A percentile compares a stretch with the other conserved stretches of the same genome.
Evolutionary conservation across 2,113 vertebrate species (phyloP).

Genomic region (Scolopax mira): DNA sequence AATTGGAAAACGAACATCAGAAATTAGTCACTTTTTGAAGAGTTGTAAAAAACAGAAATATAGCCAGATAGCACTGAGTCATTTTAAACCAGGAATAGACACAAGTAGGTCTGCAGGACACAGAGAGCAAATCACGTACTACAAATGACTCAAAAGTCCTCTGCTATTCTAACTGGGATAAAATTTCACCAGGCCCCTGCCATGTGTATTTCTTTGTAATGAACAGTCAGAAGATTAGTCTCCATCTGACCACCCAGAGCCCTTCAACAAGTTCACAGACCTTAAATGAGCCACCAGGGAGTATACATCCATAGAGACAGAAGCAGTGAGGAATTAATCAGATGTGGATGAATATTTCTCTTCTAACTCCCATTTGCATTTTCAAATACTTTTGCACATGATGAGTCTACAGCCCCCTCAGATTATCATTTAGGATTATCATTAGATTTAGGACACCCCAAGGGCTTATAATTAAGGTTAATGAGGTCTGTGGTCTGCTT

Average conservation of each 20-base stretch:
- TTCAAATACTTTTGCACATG: conserved; percentile 20
- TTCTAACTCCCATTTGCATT: background rate
- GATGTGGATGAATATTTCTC: conserved; percentile 15
- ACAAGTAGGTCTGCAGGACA: background rate
- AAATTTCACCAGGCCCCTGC: background rate
- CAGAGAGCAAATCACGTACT: background rate
- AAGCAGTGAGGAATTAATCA: background rate
- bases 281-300: background rate
- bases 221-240: background rate
- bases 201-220: accelerated
- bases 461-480: conserved; percentile 43
- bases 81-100: background rate
- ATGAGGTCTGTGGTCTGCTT: conserved; percentile 11
- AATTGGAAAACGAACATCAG: background rate
- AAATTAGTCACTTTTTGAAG: background rate
- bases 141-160: accelerated
- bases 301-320: background rate
- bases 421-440: too few species aligned
- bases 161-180: background rate
- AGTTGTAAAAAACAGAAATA: accelerated
- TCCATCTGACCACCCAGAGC: background rate
- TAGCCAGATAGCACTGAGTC: background rate
- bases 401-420: conserved; percentile 1
- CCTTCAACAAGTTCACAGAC: background rate
- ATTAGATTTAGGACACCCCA: conserved; percentile 18